Conservation (phyloP, 2,888 invertebrate genomes). For the Oscheius sp. region DNA sequence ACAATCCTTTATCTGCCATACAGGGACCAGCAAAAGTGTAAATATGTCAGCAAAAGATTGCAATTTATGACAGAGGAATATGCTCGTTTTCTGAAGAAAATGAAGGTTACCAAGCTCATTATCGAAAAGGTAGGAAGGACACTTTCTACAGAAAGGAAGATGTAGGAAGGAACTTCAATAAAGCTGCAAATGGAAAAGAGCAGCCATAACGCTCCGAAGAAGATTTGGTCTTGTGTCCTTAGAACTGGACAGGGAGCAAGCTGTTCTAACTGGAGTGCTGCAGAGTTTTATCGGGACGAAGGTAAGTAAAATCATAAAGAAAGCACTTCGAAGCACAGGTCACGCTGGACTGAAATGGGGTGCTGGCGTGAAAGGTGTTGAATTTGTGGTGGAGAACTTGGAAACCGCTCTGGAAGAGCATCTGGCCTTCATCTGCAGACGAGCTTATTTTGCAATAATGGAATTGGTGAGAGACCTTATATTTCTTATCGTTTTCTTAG, state of each 20-base stretch:
- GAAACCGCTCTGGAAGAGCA: conserved; percentile 3
- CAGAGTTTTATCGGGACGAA: conserved; percentile 14
- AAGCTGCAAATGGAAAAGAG: conserved; percentile 7
- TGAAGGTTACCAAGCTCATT: neutral
- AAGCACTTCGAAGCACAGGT: conserved; percentile 6
- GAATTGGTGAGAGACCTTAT: neutral
- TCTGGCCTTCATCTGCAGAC: conserved; percentile 15
- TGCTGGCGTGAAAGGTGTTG: neutral
- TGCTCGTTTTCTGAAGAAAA: neutral
- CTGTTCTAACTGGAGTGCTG: neutral
- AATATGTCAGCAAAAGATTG: conserved; percentile 7
- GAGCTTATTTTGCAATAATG: neutral
- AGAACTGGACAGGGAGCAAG: neutral
- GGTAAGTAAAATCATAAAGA: neutral
- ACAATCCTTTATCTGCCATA: neutral
- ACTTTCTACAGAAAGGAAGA: neutral
- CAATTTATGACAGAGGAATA: conserved; percentile 1
- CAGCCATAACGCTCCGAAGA: neutral
- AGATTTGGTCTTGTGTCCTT: conserved; percentile 6
- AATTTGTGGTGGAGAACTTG: neutral
- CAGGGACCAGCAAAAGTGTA: neutral
- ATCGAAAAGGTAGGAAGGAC: conserved; percentile 1
- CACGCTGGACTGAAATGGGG: conserved; percentile 25
- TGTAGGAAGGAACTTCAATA: neutral
- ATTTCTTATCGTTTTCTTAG: neutral